phyloP scores from a whole-genome alignment of 2,113 vertebrate genomes.

The Perccottus glenii region DNA sequence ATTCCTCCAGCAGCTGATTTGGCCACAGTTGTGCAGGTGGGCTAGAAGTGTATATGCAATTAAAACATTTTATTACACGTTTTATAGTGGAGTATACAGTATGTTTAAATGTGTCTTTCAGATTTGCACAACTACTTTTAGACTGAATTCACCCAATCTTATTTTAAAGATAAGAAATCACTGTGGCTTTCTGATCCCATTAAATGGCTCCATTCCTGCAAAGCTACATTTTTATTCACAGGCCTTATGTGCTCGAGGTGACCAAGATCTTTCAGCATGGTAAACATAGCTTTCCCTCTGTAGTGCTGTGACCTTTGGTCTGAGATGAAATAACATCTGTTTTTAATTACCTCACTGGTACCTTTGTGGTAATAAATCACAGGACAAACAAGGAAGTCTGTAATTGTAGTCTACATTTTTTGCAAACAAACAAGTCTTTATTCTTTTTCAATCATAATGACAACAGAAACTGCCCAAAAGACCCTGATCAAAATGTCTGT shows the following conservation, averaged over 20 bases:
- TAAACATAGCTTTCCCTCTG: slow-evolving; percentile 34
- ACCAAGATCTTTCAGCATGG: slow-evolving; percentile 76
- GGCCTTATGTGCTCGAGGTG: slow-evolving; percentile 77
- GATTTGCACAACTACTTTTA: slow-evolving; percentile 69
- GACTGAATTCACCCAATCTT: slow-evolving; percentile 53
- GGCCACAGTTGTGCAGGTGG: slow-evolving; percentile 59
- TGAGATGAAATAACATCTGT: too few relatives aligned
- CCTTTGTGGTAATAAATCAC: too few relatives aligned
- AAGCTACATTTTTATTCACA: slow-evolving; percentile 55
- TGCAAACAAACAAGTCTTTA: too few relatives aligned
- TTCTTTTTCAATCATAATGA: too few relatives aligned
- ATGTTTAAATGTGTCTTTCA: slow-evolving; percentile 21
- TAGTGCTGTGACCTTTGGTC: neutral
- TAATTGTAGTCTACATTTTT: too few relatives aligned
- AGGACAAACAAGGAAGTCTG: too few relatives aligned
- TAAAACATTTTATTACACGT: too few relatives aligned
- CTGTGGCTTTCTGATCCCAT: slow-evolving; percentile 70
- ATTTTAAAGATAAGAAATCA: slow-evolving; percentile 78
- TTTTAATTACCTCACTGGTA: too few relatives aligned
- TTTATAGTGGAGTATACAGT: too few relatives aligned
- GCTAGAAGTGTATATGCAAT: neutral
- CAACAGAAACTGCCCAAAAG: too few relatives aligned
- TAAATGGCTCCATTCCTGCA: slow-evolving; percentile 67
- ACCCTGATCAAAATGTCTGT: too few relatives aligned
- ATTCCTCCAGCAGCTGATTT: slow-evolving; percentile 63